Base-by-base conservation (phyloP, 2,888 invertebrate species). In the Idaea aversata region DNA sequence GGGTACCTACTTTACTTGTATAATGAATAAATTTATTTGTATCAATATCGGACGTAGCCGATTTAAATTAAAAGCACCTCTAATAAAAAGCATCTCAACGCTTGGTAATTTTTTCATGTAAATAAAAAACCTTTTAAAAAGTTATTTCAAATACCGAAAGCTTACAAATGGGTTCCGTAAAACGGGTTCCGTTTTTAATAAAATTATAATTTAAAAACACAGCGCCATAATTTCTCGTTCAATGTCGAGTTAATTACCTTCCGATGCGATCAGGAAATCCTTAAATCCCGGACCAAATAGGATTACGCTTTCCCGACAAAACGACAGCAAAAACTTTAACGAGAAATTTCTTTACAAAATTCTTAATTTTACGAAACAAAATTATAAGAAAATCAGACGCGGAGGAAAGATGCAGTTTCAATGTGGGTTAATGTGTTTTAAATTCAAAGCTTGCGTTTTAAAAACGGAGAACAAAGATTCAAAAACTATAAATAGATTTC, bases 201-300 rank as follows among this genome's bases (percentile, higher is more conserved):
- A 47, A 47, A 47, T 47, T 47, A 47, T 47, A 47, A 47, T 47
- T 47, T 47, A 13, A 47, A 47, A 47, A 47, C 13, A 47, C 5
- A 47, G 47, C 47, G 47, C 47, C 47, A 13, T 47, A 47, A 47
- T 47, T 47, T 47, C 47, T 47, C 47, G 47, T 47, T 47, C 0
- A 47, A 47, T 47, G 47, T 47, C 47, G 47, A 47, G 47, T 47
- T 47, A 47, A 47, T 47, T 47, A 47, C 47, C 47, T 47, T 47
- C 47, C 47, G 47, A 47, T 47, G 47, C 13, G 47, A 47, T 47
- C 47, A 47, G 47, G 47, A 47, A 47, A 47, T 47, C 47, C 47
- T 47, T 47, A 47, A 47, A 47, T 47, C 47, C 47, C 47, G 47
- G 59, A 25, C 59, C 34, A 59, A 59, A 59, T 59, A 59, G 59